These are phyloP conservation scores for Zingel zingel DNA, from an alignment of 2,113 vertebrate genomes.

Conservation along the genomic window DNA sequence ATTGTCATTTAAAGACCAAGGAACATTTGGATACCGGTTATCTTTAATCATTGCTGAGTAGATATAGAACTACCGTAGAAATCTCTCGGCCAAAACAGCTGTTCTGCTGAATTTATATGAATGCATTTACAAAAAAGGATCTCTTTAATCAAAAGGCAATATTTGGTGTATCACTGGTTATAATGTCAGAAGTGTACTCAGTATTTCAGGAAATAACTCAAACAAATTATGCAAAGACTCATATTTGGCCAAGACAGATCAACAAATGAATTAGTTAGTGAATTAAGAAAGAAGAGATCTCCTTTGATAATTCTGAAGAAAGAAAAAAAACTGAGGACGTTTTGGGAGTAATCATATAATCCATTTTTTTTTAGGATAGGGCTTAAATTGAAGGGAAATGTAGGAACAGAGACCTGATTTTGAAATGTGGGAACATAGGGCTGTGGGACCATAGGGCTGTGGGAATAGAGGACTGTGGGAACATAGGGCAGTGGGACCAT, in stretches of 20 bases:
- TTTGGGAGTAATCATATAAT: not conserved
- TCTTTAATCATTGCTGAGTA: not conserved
- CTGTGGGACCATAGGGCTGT: no score
- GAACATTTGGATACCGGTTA: not conserved
- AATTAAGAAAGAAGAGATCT: not conserved
- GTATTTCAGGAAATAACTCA: not conserved
- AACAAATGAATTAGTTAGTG: not conserved
- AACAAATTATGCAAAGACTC: not conserved
- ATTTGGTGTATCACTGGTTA: not conserved
- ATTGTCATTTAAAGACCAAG: slow-evolving; percentile 3
- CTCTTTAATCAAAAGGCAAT: not conserved
- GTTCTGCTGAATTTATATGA: not conserved
- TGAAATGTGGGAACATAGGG: no score
- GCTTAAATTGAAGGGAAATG: no score
- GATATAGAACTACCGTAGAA: not conserved
- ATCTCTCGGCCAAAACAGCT: not conserved
- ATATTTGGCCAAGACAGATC: not conserved
- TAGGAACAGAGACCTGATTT: no score
- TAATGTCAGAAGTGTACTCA: not conserved
- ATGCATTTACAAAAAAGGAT: not conserved
- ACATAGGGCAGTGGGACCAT: no score
- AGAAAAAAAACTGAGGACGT: no score
- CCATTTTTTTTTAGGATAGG: not conserved
- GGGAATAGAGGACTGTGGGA: no score
- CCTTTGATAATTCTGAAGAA: no score